phyloP scores from a whole-genome alignment of 2,888 invertebrate genomes.

The Lysandra bellargus region DNA sequence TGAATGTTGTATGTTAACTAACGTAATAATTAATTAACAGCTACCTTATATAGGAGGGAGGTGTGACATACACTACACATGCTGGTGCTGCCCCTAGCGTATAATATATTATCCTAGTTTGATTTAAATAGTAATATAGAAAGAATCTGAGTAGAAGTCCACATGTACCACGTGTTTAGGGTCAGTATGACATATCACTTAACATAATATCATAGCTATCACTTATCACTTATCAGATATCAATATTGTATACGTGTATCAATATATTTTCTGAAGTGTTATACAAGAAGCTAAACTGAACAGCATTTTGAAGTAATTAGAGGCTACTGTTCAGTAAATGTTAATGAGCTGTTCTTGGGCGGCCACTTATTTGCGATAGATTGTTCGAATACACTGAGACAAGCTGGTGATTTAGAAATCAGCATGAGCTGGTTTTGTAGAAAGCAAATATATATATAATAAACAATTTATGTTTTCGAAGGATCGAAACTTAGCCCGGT shows the following conservation, averaged over 20 bases:
- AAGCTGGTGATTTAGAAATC: neutral
- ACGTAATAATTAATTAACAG: no score
- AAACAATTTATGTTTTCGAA: neutral
- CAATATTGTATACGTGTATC: slow-evolving; percentile 1
- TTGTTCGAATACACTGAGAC: neutral
- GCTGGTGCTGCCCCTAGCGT: no score
- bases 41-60: no score
- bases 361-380: neutral
- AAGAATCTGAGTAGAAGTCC: neutral
- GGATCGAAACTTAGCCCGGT: neutral
- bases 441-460: neutral
- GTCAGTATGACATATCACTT: slow-evolving; percentile 5
- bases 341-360: neutral
- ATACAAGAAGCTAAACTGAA: slow-evolving; percentile 6
- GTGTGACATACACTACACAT: no score
- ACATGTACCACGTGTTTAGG: neutral
- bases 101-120: no score
- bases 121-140: no score
- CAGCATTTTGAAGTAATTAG: neutral
- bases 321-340: neutral
- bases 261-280: neutral
- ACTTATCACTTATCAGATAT: slow-evolving; percentile 13
- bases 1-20: no score
- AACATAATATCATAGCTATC: slow-evolving; percentile 8
- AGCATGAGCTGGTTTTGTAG: neutral